phyloP scores from a whole-genome alignment of 2,888 invertebrate species.

The Eupithecia insigniata region DNA sequence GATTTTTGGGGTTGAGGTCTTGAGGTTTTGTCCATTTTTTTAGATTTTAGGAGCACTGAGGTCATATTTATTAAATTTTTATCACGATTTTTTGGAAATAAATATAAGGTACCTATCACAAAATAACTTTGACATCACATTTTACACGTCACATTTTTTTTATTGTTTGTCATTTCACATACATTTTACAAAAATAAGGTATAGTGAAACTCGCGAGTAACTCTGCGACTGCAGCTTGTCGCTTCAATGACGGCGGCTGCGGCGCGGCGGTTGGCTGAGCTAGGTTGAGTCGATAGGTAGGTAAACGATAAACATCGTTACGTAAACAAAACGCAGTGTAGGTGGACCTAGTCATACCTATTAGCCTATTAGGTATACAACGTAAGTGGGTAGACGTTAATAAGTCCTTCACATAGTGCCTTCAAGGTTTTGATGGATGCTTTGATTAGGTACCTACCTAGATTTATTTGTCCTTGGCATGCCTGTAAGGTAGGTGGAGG shows the following conservation, averaged over 20 bases:
- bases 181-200: slow-evolving; percentile 5
- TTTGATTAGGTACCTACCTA: neutral
- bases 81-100: slow-evolving; percentile 13
- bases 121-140: slow-evolving; percentile 4
- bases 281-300: slow-evolving; percentile 37
- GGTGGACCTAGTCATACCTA: slow-evolving; percentile 19
- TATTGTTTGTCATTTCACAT: neutral
- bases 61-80: slow-evolving; percentile 15
- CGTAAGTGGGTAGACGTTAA: slow-evolving; percentile 21
- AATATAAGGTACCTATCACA: slow-evolving; percentile 1
- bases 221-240: slow-evolving; percentile 49
- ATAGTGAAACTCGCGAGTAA: slow-evolving; percentile 42
- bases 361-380: slow-evolving; percentile 33
- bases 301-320: slow-evolving; percentile 43
- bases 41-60: neutral
- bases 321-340: slow-evolving; percentile 27
- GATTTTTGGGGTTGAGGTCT: too few relatives aligned
- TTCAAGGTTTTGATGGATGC: neutral
- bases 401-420: slow-evolving; percentile 7
- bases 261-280: slow-evolving; percentile 36
- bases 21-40: slow-evolving; percentile 17
- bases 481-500: neutral
- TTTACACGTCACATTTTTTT: slow-evolving; percentile 16
- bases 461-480: neutral
- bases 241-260: slow-evolving; percentile 48